phyloP scores from a whole-genome alignment of 2,113 vertebrate species.

The Platycercus adscitus region DNA sequence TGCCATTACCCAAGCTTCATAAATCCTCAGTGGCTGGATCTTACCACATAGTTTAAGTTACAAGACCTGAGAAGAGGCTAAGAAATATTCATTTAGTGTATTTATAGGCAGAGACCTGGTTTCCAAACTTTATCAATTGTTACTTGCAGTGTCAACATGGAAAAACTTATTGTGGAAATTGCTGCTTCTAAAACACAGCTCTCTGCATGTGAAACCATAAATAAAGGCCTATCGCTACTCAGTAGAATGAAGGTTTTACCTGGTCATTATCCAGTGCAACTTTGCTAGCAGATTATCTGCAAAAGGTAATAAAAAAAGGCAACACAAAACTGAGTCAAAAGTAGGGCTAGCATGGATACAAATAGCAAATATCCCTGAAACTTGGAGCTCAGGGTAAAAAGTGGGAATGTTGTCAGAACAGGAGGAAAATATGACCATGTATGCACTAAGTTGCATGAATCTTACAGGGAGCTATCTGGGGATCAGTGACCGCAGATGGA shows the following conservation, averaged over 20 bases:
- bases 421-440: background rate
- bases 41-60: background rate
- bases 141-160: background rate
- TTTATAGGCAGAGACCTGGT: background rate
- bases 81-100: background rate
- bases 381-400: background rate
- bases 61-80: background rate
- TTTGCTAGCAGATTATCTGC: background rate
- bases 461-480: background rate
- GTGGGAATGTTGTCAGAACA: background rate
- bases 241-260: background rate
- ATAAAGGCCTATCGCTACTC: background rate
- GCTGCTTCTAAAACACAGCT: background rate
- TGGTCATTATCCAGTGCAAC: background rate
- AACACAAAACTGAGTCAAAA: background rate
- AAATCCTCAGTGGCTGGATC: constrained; percentile 15
- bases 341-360: background rate
- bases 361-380: background rate
- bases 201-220: background rate
- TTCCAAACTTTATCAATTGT: background rate
- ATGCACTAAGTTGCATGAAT: background rate
- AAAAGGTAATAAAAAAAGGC: background rate
- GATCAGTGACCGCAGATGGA: background rate
- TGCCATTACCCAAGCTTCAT: constrained; percentile 10
- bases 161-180: background rate